Conservation (phyloP, 2,797 vertebrate species). For the Lutjanus campechanus region DNA sequence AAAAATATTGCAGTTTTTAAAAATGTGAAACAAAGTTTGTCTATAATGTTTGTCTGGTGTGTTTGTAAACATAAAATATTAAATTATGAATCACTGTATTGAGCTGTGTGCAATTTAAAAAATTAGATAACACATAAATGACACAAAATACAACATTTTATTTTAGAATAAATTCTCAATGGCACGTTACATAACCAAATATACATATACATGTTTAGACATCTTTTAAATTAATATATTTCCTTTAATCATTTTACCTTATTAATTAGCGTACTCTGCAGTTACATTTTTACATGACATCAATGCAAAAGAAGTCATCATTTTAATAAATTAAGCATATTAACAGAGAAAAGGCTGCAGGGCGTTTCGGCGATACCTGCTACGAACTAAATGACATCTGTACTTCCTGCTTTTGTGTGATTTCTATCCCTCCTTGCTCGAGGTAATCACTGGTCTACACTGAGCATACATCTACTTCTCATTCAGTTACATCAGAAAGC, state of each 20-base stretch:
- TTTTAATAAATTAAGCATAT: conserved; percentile 96
- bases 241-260: conserved; percentile 71
- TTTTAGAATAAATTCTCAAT: conserved; percentile 89
- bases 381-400: conserved; percentile 74
- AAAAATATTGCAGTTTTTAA: not conserved
- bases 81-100: not conserved
- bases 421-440: conserved; percentile 45
- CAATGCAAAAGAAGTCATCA: conserved; percentile 87
- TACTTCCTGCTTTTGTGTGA: conserved; percentile 32
- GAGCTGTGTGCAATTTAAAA: conserved; percentile 1
- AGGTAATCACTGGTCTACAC: conserved; percentile 50
- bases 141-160: conserved; percentile 99
- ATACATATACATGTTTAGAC: conserved; percentile 93
- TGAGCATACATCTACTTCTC: conserved; percentile 16
- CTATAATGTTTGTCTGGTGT: not conserved
- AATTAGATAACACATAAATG: conserved; percentile 64
- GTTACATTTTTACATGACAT: conserved; percentile 93
- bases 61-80: not conserved
- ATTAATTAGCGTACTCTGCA: conserved; percentile 77
- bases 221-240: conserved; percentile 87
- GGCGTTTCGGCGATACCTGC: conserved; percentile 65
- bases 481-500: conserved; percentile 7
- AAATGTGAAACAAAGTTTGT: not conserved
- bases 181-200: conserved; percentile 97
- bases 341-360: conserved; percentile 86